phyloP scores from a whole-genome alignment of 2,888 invertebrate species.

The Cheilosia pagana region DNA sequence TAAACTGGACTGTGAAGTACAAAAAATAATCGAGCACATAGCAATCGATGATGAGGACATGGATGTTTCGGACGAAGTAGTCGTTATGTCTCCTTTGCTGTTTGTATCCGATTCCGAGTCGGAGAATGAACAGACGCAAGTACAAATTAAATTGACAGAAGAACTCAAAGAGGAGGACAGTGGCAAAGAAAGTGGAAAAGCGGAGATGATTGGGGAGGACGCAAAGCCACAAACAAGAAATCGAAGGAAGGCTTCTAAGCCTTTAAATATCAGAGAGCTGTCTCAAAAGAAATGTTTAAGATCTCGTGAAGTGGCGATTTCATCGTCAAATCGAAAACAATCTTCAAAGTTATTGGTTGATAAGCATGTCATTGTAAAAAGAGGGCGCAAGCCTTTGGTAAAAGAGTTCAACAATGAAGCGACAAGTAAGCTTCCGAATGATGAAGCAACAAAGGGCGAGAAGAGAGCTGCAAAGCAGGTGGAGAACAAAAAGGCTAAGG shows the following conservation, averaged over 20 bases:
- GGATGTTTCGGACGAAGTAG: slow-evolving; percentile 79
- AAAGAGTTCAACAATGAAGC: background rate
- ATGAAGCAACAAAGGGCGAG: background rate
- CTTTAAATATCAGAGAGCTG: slow-evolving; percentile 29
- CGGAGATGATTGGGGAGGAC: background rate
- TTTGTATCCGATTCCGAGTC: slow-evolving; percentile 81
- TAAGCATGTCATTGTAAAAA: background rate
- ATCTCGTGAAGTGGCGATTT: slow-evolving; percentile 29
- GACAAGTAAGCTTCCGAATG: background rate
- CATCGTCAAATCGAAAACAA: slow-evolving; percentile 5
- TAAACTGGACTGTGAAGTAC: slow-evolving; percentile 41
- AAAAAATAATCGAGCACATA: slow-evolving; percentile 28
- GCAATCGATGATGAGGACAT: slow-evolving; percentile 65
- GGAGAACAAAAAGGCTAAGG: background rate
- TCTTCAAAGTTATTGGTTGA: background rate
- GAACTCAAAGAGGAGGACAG: background rate
- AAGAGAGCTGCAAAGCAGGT: background rate
- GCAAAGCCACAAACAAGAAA: background rate
- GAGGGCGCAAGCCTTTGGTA: slow-evolving; percentile 17
- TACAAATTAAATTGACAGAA: slow-evolving; percentile 44
- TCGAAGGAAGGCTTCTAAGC: slow-evolving; percentile 40
- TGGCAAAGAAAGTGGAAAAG: background rate
- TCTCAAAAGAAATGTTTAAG: slow-evolving; percentile 27
- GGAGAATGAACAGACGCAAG: slow-evolving; percentile 66
- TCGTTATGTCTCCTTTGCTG: slow-evolving; percentile 81